A percentile compares a stretch with the other conserved stretches of the same genome.
Evolutionary conservation across 2,888 invertebrate species (phyloP).

Genomic region (Tipula confusa): DNA sequence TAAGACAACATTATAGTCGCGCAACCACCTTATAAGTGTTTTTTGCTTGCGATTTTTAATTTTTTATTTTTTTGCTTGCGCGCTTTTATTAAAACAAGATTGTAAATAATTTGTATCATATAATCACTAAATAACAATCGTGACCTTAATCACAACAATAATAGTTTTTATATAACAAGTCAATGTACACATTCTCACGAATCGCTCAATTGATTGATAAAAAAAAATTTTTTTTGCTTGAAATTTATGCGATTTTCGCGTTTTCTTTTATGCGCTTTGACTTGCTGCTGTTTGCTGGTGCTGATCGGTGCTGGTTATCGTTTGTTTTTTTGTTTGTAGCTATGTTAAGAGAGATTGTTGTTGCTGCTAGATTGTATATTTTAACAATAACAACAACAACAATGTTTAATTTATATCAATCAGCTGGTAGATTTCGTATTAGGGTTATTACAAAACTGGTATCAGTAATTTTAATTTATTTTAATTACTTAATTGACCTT

Average conservation of each 20-base stretch:
- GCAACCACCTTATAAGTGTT: neutral
- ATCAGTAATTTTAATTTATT: neutral
- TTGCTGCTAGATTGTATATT: neutral
- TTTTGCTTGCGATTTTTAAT: too few species aligned
- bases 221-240: neutral
- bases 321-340: too few species aligned
- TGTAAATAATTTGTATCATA: neutral
- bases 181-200: conserved; percentile 25
- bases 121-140: conserved; percentile 3
- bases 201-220: conserved; percentile 3
- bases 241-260: neutral
- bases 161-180: neutral
- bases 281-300: neutral
- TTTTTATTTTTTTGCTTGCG: neutral
- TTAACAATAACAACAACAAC: neutral
- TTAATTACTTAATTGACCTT: conserved; percentile 28
- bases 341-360: conserved; percentile 3
- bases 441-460: conserved; percentile 6
- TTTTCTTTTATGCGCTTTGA: neutral
- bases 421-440: neutral
- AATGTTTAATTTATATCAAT: neutral
- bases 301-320: too few species aligned
- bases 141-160: conserved; percentile 3
- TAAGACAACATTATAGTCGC: neutral
- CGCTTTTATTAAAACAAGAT: neutral